Percentiles rank a stretch among this genome's conserved stretches.
These are phyloP conservation scores for Ophion costatus DNA, from an alignment of 2,888 invertebrate species.

Conservation along the genomic window DNA sequence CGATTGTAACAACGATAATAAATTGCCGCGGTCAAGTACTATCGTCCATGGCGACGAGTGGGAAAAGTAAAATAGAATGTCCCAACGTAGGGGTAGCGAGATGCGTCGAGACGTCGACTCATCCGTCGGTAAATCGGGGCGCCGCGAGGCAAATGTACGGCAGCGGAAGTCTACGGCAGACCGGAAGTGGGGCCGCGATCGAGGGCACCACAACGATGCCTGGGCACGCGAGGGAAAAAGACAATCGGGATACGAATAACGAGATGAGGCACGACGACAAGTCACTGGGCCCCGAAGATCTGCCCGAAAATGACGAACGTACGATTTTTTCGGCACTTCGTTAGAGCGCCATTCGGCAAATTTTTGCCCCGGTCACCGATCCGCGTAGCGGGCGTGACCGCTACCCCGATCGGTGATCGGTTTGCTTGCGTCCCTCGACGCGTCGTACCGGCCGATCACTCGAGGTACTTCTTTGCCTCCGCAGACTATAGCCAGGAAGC, in stretches of 20 bases:
- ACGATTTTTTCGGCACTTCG: neutral
- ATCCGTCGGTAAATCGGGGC: constrained; percentile 85
- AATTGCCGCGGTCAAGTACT: too few relatives aligned
- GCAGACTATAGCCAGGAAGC: constrained; percentile 67
- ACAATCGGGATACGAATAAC: constrained; percentile 70
- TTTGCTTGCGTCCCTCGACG: too few relatives aligned
- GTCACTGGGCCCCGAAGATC: constrained; percentile 64
- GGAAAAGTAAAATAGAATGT: neutral
- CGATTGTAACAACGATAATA: too few relatives aligned
- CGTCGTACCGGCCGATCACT: neutral
- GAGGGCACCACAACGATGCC: constrained; percentile 71
- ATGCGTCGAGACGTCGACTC: constrained; percentile 77
- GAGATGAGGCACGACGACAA: constrained; percentile 70
- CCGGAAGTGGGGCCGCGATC: constrained; percentile 82
- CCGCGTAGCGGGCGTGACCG: too few relatives aligned
- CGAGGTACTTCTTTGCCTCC: neutral
- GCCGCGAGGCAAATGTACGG: constrained; percentile 86
- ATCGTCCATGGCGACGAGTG: too few relatives aligned
- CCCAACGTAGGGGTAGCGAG: constrained; percentile 20
- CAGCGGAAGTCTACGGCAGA: constrained; percentile 85
- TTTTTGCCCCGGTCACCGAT: neutral
- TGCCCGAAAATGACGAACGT: constrained; percentile 64
- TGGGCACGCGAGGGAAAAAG: constrained; percentile 55
- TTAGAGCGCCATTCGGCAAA: neutral
- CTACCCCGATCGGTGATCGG: too few relatives aligned